phyloP scores from a whole-genome alignment of 64 coral and sea anemone species.

The Dendrophyllia cribrosa region DNA sequence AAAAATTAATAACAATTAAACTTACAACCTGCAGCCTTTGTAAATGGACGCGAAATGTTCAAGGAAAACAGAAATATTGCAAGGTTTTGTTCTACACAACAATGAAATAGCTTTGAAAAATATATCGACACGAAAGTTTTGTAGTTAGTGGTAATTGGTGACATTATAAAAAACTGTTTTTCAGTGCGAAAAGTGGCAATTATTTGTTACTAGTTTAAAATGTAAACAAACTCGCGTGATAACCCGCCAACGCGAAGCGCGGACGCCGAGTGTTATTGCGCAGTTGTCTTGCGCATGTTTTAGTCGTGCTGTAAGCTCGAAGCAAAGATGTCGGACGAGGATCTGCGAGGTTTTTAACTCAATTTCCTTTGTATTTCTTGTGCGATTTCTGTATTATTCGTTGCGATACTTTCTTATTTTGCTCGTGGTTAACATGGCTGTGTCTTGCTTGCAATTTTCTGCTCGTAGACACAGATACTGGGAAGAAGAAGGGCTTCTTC shows the following conservation, averaged over 20 bases:
- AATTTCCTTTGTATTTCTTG: conserved; percentile 45
- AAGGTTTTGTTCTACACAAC: not conserved
- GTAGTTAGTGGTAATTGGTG: too few relatives aligned
- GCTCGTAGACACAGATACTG: conserved; percentile 67
- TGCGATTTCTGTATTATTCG: not conserved
- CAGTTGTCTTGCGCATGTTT: conserved; percentile 83
- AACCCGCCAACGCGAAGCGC: conserved; percentile 75
- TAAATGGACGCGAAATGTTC: conserved; percentile 26
- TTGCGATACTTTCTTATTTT: not conserved
- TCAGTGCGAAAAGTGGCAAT: not conserved
- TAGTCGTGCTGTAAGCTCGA: conserved; percentile 57
- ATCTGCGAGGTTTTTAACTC: conserved; percentile 86
- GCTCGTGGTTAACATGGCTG: conserved; percentile 14
- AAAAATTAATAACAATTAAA: conserved; percentile 36
- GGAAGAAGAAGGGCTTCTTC: conserved; percentile 88
- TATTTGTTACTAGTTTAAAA: conserved; percentile 23
- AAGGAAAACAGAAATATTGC: not conserved
- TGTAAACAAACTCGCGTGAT: conserved; percentile 79
- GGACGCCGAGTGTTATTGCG: conserved; percentile 77
- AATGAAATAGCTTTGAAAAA: not conserved
- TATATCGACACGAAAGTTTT: not conserved
- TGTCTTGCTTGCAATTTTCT: conserved; percentile 66
- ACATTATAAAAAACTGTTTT: not conserved
- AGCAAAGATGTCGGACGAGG: conserved; percentile 94
- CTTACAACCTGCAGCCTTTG: conserved; percentile 41